These are phyloP conservation scores for Tragelaphus oryx DNA, from an alignment of 2,797 vertebrate genomes.

Conservation along the genomic window DNA sequence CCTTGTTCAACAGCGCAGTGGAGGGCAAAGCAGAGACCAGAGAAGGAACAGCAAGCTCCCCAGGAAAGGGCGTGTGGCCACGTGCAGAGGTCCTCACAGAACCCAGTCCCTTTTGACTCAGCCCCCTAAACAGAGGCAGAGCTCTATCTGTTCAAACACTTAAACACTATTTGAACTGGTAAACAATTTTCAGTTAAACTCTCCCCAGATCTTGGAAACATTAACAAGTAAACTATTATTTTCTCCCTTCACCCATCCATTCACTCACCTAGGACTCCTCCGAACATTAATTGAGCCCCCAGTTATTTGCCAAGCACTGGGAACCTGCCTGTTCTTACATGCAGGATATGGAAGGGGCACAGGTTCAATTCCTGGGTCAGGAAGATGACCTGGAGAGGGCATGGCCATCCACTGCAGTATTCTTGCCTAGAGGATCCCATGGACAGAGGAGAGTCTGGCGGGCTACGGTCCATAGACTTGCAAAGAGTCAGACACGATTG, in stretches of 20 bases:
- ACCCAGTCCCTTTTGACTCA: neutral
- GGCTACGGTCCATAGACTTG: neutral
- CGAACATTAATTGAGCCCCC: neutral
- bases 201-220: neutral
- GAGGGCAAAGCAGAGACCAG: neutral
- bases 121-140: neutral
- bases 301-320: neutral
- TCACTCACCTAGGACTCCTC: neutral
- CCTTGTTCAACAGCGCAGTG: neutral
- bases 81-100: neutral
- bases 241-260: neutral
- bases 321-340: neutral
- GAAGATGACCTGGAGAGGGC: neutral
- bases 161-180: neutral
- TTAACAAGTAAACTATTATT: neutral
- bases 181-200: neutral
- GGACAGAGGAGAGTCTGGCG: neutral
- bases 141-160: neutral
- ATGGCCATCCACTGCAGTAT: neutral
- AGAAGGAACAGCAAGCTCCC: neutral
- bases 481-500: neutral
- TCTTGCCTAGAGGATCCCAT: neutral
- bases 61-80: neutral
- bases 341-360: accelerated
- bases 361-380: neutral